Evolutionary conservation across 2,888 invertebrate species (phyloP).

Genomic region (Drosophila acutilabella): DNA sequence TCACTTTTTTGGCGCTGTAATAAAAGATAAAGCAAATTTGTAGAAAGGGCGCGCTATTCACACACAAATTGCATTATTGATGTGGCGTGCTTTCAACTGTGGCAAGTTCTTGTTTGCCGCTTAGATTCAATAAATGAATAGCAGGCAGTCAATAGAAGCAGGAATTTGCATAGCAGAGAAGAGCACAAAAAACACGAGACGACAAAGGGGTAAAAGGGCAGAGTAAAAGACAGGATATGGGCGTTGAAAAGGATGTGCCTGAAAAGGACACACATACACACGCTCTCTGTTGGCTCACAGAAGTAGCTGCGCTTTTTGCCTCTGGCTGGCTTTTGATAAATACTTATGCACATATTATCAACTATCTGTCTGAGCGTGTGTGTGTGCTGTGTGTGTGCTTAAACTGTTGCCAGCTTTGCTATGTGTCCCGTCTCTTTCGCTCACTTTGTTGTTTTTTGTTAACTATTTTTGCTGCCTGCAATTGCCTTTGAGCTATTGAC

Average conservation of each 20-base stretch:
- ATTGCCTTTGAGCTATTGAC: constrained; percentile 71
- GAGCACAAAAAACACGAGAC: no score
- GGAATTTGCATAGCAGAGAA: constrained; percentile 45
- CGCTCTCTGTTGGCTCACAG: constrained; percentile 11
- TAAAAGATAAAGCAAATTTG: constrained; percentile 14
- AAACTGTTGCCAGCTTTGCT: constrained; percentile 39
- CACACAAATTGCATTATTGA: constrained; percentile 38
- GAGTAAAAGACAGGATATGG: constrained; percentile 6
- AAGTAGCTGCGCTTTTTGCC: constrained; percentile 53
- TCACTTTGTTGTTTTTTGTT: constrained; percentile 38
- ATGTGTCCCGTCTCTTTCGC: constrained; percentile 10
- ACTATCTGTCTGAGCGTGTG: constrained; percentile 33
- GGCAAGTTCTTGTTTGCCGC: constrained; percentile 40
- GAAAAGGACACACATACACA: constrained; percentile 25
- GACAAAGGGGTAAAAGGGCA: background rate
- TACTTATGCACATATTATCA: constrained; percentile 66
- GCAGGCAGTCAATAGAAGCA: constrained; percentile 34
- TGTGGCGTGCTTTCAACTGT: constrained; percentile 36
- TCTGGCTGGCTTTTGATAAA: constrained; percentile 57
- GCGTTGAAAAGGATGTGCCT: constrained; percentile 25
- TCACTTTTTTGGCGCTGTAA: background rate
- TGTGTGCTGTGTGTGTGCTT: constrained; percentile 14
- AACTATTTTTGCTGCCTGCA: constrained; percentile 59
- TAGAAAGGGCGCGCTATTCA: constrained; percentile 2
- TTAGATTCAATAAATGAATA: constrained; percentile 60